Evolutionary conservation across 2,888 invertebrate genomes (phyloP).

Genomic region (Encarsia formosa): DNA sequence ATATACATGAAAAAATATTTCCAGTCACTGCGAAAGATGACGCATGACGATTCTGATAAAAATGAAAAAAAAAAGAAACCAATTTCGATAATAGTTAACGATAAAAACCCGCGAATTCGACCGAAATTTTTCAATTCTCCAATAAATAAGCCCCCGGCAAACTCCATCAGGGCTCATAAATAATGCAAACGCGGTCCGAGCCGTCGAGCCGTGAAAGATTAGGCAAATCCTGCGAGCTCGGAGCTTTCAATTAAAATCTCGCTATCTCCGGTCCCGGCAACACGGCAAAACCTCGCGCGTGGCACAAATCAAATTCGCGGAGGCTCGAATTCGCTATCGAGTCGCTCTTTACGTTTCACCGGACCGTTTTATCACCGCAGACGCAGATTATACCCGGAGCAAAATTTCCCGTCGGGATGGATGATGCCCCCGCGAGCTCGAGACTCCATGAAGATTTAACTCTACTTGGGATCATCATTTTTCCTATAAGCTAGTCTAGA

Average conservation of each 20-base stretch:
- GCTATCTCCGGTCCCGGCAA: too few species aligned
- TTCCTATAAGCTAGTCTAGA: too few species aligned
- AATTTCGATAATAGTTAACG: too few species aligned
- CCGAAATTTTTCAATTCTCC: neutral
- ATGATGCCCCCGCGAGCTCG: neutral
- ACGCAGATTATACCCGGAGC: conserved; percentile 10
- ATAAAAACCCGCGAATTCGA: neutral
- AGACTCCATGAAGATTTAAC: neutral
- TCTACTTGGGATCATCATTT: too few species aligned
- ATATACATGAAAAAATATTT: neutral
- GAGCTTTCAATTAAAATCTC: conserved; percentile 20
- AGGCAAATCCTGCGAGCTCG: conserved; percentile 16
- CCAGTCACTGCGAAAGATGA: too few species aligned
- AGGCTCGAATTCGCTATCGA: neutral
- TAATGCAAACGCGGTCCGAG: conserved; percentile 11
- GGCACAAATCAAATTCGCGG: conserved; percentile 20
- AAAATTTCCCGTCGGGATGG: neutral
- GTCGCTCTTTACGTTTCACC: neutral
- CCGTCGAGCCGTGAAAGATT: conserved; percentile 11
- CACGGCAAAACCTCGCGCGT: neutral
- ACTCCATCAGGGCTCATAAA: conserved; percentile 1
- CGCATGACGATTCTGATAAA: neutral
- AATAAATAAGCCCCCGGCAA: conserved; percentile 1
- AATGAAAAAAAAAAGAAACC: neutral
- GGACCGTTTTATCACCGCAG: conserved; percentile 14